Conservation (phyloP, 2,797 vertebrate genomes). For the Babyrousa celebensis region DNA sequence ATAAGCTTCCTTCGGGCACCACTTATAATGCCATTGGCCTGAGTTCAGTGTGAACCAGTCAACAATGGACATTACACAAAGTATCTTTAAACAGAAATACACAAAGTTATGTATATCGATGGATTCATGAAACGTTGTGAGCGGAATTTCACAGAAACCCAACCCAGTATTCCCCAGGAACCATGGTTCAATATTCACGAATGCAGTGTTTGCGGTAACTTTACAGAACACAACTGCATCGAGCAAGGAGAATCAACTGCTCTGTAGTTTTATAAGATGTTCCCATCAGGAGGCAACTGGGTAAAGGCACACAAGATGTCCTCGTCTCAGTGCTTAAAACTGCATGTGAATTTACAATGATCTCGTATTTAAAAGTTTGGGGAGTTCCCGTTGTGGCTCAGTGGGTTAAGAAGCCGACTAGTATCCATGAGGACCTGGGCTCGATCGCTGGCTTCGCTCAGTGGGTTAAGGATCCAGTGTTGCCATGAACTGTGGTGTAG, state of each 20-base stretch:
- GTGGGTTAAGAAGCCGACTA: too few relatives aligned
- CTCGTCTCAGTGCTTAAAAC: neutral
- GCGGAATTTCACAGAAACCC: neutral
- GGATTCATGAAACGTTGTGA: neutral
- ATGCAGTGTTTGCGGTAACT: accelerated
- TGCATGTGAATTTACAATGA: neutral
- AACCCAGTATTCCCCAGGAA: too few relatives aligned
- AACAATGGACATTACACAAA: neutral
- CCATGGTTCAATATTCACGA: neutral
- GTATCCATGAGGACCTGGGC: too few relatives aligned
- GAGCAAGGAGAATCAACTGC: neutral
- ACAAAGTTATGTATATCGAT: neutral
- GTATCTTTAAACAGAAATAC: neutral
- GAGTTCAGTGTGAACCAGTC: neutral
- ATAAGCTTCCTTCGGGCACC: neutral
- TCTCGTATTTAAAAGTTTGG: neutral
- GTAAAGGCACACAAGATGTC: neutral
- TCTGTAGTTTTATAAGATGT: neutral
- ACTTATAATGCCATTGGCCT: neutral
- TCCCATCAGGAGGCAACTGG: neutral
- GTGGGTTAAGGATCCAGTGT: too few relatives aligned
- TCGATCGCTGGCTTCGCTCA: too few relatives aligned
- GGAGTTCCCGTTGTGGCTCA: too few relatives aligned
- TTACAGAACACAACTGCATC: neutral
- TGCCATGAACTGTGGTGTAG: too few relatives aligned